Percentiles rank a stretch among this genome's conserved stretches.
These are phyloP conservation scores for Tiaroga cobitis DNA, from an alignment of 2,797 vertebrate species.

Conservation along the genomic window DNA sequence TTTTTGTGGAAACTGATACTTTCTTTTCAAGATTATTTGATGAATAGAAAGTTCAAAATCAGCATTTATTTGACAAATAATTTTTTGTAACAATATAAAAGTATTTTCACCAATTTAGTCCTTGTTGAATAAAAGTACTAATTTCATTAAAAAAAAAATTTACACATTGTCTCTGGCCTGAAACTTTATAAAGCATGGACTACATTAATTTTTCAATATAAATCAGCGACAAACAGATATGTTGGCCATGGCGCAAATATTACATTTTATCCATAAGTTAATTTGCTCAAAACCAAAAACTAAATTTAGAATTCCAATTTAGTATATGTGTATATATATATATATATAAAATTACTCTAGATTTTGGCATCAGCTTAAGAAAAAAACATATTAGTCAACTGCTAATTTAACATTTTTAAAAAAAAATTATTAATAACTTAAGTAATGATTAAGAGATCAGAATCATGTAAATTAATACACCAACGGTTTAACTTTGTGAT, in stretches of 20 bases:
- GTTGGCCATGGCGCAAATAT: not conserved
- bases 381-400: too few species aligned
- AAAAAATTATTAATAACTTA: not conserved
- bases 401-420: too few species aligned
- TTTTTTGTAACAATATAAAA: not conserved
- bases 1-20: too few species aligned
- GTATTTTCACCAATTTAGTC: not conserved
- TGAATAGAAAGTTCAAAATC: too few species aligned
- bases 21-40: too few species aligned
- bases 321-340: too few species aligned
- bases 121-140: not conserved
- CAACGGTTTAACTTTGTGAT: constrained; percentile 21
- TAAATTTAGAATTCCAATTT: not conserved
- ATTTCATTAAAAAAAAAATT: not conserved
- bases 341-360: too few species aligned
- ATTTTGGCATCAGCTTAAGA: not conserved
- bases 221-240: not conserved
- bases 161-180: too few species aligned
- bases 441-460: not conserved
- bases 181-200: too few species aligned
- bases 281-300: not conserved
- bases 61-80: not conserved
- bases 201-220: too few species aligned
- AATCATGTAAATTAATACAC: constrained; percentile 7
- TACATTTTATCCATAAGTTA: not conserved